Conservation (phyloP, 2,113 vertebrate species). For the Empidonax alnorum region DNA sequence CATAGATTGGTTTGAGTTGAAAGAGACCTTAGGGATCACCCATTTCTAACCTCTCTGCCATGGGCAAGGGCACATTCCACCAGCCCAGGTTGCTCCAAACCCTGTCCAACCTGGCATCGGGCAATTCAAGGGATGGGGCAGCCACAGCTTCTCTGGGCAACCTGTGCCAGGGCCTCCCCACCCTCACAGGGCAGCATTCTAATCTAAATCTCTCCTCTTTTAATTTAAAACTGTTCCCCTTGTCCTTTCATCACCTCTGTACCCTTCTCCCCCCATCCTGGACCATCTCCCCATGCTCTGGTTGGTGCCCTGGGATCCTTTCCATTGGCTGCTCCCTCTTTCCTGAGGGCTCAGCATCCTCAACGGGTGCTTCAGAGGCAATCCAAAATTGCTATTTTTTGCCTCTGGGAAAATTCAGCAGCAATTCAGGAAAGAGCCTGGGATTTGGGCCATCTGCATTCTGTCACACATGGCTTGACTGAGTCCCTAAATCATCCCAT, state of each 20-base stretch:
- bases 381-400: slow-evolving; percentile 39
- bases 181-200: not conserved
- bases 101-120: too few species aligned
- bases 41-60: not conserved
- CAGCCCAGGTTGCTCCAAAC: not conserved
- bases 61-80: not conserved
- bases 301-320: not conserved
- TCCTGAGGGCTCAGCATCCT: slow-evolving; percentile 34
- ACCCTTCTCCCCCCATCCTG: not conserved
- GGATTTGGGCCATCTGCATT: slow-evolving; percentile 1
- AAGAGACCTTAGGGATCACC: not conserved
- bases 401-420: slow-evolving; percentile 25
- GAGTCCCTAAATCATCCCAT: not conserved
- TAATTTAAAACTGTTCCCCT: not conserved
- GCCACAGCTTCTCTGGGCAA: not conserved
- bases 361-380: slow-evolving; percentile 24
- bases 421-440: slow-evolving; percentile 28
- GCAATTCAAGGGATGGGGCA: not conserved
- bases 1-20: not conserved
- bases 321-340: not conserved
- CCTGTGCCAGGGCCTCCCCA: not conserved
- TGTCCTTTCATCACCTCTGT: not conserved
- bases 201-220: not conserved
- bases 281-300: not conserved
- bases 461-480: not conserved